These are phyloP conservation scores for Mus pahari DNA, from an alignment of 2,113 vertebrate species.

Conservation along the genomic window DNA sequence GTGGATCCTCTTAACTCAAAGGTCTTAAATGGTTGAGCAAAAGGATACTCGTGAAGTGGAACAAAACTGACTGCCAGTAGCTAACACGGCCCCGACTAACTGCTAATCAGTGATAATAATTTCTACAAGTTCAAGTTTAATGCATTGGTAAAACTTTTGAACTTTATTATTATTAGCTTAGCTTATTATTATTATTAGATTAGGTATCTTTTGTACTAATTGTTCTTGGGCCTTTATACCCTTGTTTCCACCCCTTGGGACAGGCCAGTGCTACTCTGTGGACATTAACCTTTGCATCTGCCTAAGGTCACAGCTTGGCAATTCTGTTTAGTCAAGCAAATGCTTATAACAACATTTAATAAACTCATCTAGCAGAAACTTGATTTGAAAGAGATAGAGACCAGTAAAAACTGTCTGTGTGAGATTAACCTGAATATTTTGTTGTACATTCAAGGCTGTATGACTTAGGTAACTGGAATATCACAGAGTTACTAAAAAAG, in stretches of 20 bases:
- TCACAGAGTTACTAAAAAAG: slow-evolving; percentile 50
- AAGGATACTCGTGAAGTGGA: background rate
- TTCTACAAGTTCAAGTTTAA: background rate
- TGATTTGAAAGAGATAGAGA: slow-evolving; percentile 3
- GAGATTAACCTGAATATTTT: background rate
- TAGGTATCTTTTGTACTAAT: background rate
- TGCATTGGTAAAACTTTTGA: background rate
- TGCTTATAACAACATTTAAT: background rate
- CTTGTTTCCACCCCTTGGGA: background rate
- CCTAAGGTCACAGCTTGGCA: background rate
- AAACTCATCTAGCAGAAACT: background rate
- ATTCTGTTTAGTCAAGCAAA: background rate
- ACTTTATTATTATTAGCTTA: background rate
- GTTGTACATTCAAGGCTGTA: background rate
- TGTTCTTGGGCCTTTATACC: background rate
- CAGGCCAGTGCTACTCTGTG: background rate
- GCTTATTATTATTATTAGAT: background rate
- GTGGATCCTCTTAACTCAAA: background rate
- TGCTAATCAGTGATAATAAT: background rate
- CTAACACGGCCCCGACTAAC: background rate
- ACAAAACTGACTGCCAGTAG: background rate
- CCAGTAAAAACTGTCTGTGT: background rate
- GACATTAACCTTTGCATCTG: background rate
- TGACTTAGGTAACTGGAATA: slow-evolving; percentile 29
- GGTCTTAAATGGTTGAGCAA: background rate